Base-by-base conservation (phyloP, 2,113 vertebrate species). In the Tychaedon coryphoeus region DNA sequence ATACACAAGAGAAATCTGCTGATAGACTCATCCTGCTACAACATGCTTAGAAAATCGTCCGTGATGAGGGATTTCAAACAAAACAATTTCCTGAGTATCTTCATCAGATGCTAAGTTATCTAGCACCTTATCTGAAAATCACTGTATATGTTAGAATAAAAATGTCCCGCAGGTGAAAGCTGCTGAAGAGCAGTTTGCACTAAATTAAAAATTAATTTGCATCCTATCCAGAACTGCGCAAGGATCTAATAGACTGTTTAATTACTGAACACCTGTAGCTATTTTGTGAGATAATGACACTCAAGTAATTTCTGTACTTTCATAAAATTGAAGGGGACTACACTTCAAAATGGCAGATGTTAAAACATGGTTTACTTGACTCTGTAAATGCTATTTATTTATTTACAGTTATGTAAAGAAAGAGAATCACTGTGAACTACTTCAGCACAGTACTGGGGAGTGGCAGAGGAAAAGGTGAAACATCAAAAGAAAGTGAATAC, bases 401-500 rank as follows among this genome's bases (percentile, higher is more conserved):
- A 72, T 57, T 72, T 43, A 66, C 57, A 73, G 34, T 74, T 26
- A 56, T 2, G 9, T 34, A n/a, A 51, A 62, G 51, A 62, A 58
- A n/a, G 5, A 89, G 91, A 54, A 84, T n/a, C 23, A 20, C 24
- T 51, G 57, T 42, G 66, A 88, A 69, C 10, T 40, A 79, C 50
- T 90, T 82, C 50, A 75, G 58, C 62, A 57, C 26, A 60, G 31
- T 51, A 51, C 40, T 45, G 65, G 58, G 71, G 85, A 90, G 71
- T 54, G 71, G 78, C 78, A 90, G 45, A 87, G 74, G 50, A 95
- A 93, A 88, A 25, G 50, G 78, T 92, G 71, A 93, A 93, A 90
- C 70, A 93, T 72, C 40, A 72, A 45, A 94, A 74, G 43, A 77
- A 95, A 79, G 40, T 43, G 54, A 93, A 76, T 4, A 57, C 50